These are phyloP conservation scores for Avahi laniger DNA, from an alignment of 2,797 vertebrate genomes.

Conservation along the genomic window DNA sequence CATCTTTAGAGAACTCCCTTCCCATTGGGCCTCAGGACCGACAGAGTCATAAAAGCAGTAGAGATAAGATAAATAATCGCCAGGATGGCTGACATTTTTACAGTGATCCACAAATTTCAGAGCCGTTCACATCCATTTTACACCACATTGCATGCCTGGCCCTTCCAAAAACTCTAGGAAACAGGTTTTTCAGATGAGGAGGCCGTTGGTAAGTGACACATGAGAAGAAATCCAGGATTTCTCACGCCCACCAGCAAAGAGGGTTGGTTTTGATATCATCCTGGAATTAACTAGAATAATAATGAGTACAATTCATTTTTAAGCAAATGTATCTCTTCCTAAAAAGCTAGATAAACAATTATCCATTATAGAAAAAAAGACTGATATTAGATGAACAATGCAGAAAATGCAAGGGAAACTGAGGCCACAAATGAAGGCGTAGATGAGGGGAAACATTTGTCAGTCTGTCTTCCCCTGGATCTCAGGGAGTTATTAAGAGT, in stretches of 20 bases:
- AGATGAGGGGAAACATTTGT: not conserved
- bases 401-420: not conserved
- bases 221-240: not conserved
- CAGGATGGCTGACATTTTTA: slow-evolving; percentile 53
- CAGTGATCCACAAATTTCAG: slow-evolving; percentile 31
- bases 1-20: slow-evolving; percentile 58
- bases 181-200: not conserved
- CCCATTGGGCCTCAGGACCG: slow-evolving; percentile 27
- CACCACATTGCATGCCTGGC: not conserved
- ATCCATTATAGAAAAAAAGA: not conserved
- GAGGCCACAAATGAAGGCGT: not conserved
- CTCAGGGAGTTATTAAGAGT: not conserved
- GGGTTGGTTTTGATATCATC: not conserved
- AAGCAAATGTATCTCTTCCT: not conserved
- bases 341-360: not conserved
- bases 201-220: not conserved
- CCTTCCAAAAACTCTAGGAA: not conserved
- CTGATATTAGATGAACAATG: not conserved
- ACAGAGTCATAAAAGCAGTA: slow-evolving; percentile 24
- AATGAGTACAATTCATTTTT: not conserved
- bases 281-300: not conserved
- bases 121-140: slow-evolving; percentile 28
- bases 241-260: not conserved
- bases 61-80: slow-evolving; percentile 58
- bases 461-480: not conserved